These are phyloP conservation scores for Stratiomys singularior DNA, from an alignment of 2,888 invertebrate species.

Conservation along the genomic window DNA sequence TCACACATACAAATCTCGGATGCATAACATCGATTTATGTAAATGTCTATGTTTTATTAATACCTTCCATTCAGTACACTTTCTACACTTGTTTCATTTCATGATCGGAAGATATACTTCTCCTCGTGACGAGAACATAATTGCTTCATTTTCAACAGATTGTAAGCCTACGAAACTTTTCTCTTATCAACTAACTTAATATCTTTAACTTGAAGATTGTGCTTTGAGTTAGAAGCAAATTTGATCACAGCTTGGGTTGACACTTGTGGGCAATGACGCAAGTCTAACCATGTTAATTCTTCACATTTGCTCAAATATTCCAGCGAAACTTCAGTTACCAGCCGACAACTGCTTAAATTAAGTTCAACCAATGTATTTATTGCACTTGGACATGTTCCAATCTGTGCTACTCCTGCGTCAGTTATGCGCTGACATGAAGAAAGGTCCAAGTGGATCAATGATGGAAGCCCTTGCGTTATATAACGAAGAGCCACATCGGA, in stretches of 20 bases:
- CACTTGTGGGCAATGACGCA: constrained; percentile 82
- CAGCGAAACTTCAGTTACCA: constrained; percentile 83
- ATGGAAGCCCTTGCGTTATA: constrained; percentile 79
- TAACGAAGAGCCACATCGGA: constrained; percentile 81
- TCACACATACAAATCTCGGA: too few relatives aligned
- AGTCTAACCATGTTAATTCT: constrained; percentile 76
- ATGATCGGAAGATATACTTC: too few relatives aligned
- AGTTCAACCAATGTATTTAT: constrained; percentile 75
- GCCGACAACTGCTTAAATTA: constrained; percentile 83
- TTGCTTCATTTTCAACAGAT: background rate
- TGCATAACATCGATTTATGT: too few relatives aligned
- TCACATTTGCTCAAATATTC: constrained; percentile 84
- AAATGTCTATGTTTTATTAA: too few relatives aligned
- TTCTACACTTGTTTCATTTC: too few relatives aligned
- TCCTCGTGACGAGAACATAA: background rate
- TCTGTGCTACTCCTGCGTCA: constrained; percentile 89
- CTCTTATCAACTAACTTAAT: constrained; percentile 78
- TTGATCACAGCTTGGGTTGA: constrained; percentile 85
- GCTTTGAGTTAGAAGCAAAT: constrained; percentile 83
- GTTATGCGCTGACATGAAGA: constrained; percentile 88
- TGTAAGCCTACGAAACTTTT: constrained; percentile 54
- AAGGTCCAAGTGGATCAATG: constrained; percentile 80
- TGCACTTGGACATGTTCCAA: constrained; percentile 79
- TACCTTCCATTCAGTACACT: too few relatives aligned
- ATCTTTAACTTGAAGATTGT: constrained; percentile 82